A percentile compares a stretch with the other conserved stretches of the same genome.
Evolutionary conservation across 2,113 vertebrate species (phyloP).

Genomic region (Equus quagga): DNA sequence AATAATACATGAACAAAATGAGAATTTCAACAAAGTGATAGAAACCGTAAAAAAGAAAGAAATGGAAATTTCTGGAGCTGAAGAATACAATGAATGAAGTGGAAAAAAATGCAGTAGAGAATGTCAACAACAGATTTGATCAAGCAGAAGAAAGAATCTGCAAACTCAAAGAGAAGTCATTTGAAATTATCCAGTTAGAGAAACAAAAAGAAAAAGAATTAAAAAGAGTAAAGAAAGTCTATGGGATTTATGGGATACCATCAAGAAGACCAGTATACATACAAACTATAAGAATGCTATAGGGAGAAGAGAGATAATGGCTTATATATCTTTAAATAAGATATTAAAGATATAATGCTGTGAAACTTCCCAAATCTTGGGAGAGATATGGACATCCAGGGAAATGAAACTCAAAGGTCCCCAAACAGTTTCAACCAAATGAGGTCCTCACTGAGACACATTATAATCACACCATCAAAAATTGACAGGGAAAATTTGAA

Average conservation of each 20-base stretch:
- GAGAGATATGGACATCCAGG: not conserved
- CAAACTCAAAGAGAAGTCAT: not conserved
- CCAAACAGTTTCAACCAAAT: not conserved
- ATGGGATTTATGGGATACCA: not conserved
- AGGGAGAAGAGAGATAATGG: not conserved
- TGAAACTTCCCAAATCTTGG: not conserved
- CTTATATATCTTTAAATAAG: no score
- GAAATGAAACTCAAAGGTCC: not conserved
- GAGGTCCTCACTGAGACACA: not conserved
- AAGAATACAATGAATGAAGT: no score
- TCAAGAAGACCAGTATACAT: not conserved
- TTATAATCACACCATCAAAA: not conserved
- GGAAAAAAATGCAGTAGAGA: not conserved
- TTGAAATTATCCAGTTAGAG: not conserved
- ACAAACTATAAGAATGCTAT: not conserved
- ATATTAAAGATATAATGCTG: not conserved
- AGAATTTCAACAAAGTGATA: not conserved
- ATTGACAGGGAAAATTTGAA: not conserved
- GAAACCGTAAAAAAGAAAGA: not conserved
- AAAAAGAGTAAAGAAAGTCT: not conserved
- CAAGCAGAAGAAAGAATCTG: no score
- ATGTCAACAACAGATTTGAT: no score
- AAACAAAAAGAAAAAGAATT: not conserved
- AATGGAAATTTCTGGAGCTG: no score
- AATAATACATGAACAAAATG: not conserved